Base-by-base conservation (phyloP, 2,888 invertebrate genomes). In the Pinctada fucata region DNA sequence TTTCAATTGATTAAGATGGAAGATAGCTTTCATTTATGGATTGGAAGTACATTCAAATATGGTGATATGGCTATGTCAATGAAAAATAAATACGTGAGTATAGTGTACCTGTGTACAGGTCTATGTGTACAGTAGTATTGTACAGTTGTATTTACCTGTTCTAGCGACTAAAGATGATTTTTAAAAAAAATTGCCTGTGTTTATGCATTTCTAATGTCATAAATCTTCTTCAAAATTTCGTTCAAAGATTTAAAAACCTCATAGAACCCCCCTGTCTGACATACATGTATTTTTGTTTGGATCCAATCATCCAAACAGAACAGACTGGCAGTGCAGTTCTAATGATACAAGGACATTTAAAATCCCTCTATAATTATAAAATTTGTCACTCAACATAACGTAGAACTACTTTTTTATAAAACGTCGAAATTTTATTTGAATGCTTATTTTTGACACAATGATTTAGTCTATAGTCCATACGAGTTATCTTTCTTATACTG, bases 31-130 rank as follows among this genome's bases (percentile, higher is more conserved):
- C 84, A 84, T 79, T 69, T 89, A 4, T 90, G 88, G 88, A 77
- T 89, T 50, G 89, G 90, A 58, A 84, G 79, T n/a, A 80, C 85
- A 31, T 79, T 78, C 50, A 72, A 51, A 58, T 81, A 89, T 80
- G 86, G 87, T 69, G 88, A 88, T 73, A 79, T 89, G 73, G 84
- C 89, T 3, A 84, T 90, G 72, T 88, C 90, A 10, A 87, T 90
- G 88, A 82, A 83, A 76, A 86, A 85, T 6, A 79, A 84, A 79
- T 85, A 79, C 85, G 86, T 87, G 80, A 85, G 88, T 86, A 45
- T 3, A 65, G 45, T 73, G 31, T 31, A 31, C 31, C 31, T 31
- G 31, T 31, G 31, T 31, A 31, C 31, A 31, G 31, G 31, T 31
- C 31, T 31, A 31, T 31, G 31, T 31, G 31, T n/a, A n/a, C n/a